Evolutionary conservation across 2,113 vertebrate genomes (phyloP), one percentile per base, ranked within the genome.

Genomic region (Phocoena phocoena): DNA sequence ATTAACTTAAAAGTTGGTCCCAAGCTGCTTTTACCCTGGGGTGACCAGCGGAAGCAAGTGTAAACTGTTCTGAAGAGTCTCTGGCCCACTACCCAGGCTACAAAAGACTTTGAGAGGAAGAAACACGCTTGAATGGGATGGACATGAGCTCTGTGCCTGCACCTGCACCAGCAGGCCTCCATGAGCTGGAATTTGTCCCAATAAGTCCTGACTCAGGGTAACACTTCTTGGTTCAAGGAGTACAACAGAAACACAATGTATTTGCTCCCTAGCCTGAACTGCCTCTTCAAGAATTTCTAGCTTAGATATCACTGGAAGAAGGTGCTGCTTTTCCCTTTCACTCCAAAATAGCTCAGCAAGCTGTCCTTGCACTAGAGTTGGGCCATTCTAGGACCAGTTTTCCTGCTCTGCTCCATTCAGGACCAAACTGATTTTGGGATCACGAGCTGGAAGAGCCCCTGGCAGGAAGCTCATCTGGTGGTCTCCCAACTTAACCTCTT

Each of bases 51-150:
- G 93, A 83, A 83, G 9, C 47, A 47, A 15, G 58, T 8, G 15
- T 9, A n/a, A 53, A 31, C 3, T 5, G 17, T 23, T 41, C 4
- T 3, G 20, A 11, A 23, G 47, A 58, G 36, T 4, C 8, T 36
- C 36, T 50, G 2, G 18, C 17, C 31, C 36, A 6, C 38, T 25
- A 26, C 18, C 15, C 36, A 55, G 28, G 71, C 14, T 23, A 31
- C 8, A 6, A 14, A 18, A 50, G 53, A 53, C 92, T 58, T 23
- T n/a, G 21, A 13, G 23, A 17, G 38, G 73, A 79, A 53, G 83
- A 77, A 14, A 7, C 21, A 1, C 0, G 0, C 0, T 62, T 31
- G 8, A 10, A 15, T 4, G 6, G 36, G 4, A 26, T 21, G 28
- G 26, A 17, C 8, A 6, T 21, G 7, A 44, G 23, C 31, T 63